A percentile compares a stretch with the other conserved stretches of the same genome.
Conservation (phyloP, 2,113 vertebrate genomes). For the Actenoides hombroni region DNA sequence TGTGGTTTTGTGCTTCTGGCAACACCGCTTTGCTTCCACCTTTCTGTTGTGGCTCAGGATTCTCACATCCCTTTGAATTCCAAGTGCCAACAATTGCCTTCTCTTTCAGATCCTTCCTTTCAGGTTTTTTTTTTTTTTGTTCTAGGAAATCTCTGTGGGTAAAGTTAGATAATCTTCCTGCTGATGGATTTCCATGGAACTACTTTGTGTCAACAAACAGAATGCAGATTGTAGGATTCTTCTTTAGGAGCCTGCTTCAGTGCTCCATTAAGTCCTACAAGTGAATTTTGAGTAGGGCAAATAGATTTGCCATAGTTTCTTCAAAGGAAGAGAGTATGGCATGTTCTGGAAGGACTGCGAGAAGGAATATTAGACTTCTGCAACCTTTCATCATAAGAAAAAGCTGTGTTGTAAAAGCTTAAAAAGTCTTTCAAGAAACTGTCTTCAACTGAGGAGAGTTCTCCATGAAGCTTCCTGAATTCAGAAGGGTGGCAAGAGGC, state of each 20-base stretch:
- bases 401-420: not conserved
- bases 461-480: not conserved
- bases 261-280: not conserved
- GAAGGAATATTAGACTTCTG: not conserved
- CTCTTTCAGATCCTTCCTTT: not conserved
- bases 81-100: not conserved
- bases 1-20: not conserved
- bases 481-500: not conserved
- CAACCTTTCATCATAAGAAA: not conserved
- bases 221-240: not conserved
- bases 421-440: not conserved
- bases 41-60: not conserved
- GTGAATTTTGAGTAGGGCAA: not conserved
- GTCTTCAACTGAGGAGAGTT: not conserved
- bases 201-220: not conserved
- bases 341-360: not conserved
- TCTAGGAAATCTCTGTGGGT: not conserved
- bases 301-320: not conserved
- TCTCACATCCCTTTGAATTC: not conserved
- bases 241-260: not conserved
- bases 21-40: not conserved
- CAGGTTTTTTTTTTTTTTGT: not conserved
- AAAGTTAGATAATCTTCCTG: not conserved
- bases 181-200: not conserved
- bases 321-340: not conserved